Conservation (phyloP, 2,113 vertebrate species). For the Bolborhynchus lineola region DNA sequence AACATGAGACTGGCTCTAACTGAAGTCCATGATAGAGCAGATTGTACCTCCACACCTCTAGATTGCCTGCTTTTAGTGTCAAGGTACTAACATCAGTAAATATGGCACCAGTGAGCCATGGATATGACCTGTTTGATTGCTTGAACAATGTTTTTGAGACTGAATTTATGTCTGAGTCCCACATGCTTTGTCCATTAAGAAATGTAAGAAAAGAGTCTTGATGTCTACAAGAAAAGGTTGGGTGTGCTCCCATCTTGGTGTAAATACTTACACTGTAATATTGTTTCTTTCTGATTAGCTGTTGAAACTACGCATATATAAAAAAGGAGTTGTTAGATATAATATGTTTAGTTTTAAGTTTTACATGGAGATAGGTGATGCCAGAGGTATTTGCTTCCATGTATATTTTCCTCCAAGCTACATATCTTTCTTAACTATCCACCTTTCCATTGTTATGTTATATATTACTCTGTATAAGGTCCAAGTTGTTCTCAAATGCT, state of each 20-base stretch:
- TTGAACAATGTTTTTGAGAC: neutral
- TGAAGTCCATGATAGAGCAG: neutral
- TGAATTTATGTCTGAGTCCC: neutral
- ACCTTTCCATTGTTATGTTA: slow-evolving; percentile 42
- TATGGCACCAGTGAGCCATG: neutral
- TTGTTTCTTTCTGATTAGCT: slow-evolving; percentile 50
- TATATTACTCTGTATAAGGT: slow-evolving; percentile 62
- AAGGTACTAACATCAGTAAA: neutral
- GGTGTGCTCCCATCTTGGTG: neutral
- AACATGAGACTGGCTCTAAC: neutral
- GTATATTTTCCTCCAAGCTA: slow-evolving; percentile 48
- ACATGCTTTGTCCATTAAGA: neutral
- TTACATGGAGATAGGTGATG: slow-evolving; percentile 24
- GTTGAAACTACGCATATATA: slow-evolving; percentile 52
- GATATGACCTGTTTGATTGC: neutral
- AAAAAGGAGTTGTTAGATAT: slow-evolving; percentile 28
- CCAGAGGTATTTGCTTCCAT: slow-evolving; percentile 41
- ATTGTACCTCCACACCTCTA: neutral
- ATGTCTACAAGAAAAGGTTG: neutral
- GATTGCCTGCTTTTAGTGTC: neutral
- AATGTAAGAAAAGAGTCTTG: neutral
- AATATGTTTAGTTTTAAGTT: slow-evolving; percentile 52
- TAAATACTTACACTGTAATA: slow-evolving; percentile 50
- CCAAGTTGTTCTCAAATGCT: slow-evolving; percentile 51
- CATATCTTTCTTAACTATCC: slow-evolving; percentile 36